Evolutionary conservation across 2,888 invertebrate genomes (phyloP).

Genomic region (Synanthedon andrenaeformis): DNA sequence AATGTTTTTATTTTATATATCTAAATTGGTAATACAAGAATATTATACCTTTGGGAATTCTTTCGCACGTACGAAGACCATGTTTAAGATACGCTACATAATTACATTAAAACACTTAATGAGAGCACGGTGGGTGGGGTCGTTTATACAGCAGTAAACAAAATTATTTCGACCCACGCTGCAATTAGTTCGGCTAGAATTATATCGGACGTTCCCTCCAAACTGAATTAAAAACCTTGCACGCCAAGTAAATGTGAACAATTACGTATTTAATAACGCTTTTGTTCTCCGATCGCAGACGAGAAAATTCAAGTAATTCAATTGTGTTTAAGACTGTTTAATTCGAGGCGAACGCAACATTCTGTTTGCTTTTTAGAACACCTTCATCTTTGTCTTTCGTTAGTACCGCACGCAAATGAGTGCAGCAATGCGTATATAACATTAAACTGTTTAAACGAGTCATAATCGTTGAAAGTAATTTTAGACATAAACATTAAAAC

Average conservation of each 20-base stretch:
- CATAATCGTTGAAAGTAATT: too few species aligned
- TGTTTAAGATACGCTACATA: conserved; percentile 14
- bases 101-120: conserved; percentile 34
- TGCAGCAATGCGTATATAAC: too few species aligned
- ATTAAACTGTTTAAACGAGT: too few species aligned
- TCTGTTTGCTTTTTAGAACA: conserved; percentile 51
- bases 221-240: conserved; percentile 50
- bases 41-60: background rate
- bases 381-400: conserved; percentile 23
- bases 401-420: background rate
- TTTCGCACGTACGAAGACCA: background rate
- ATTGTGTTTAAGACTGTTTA: conserved; percentile 67
- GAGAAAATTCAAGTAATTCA: conserved; percentile 70
- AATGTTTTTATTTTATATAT: too few species aligned
- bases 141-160: conserved; percentile 68
- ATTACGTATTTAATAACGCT: conserved; percentile 71
- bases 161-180: conserved; percentile 64
- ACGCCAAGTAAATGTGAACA: conserved; percentile 68
- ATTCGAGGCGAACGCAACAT: conserved; percentile 49
- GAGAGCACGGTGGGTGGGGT: conserved; percentile 56
- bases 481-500: too few species aligned
- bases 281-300: conserved; percentile 61
- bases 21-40: too few species aligned
- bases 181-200: conserved; percentile 69
- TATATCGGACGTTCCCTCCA: conserved; percentile 58